These are phyloP conservation scores for Calephelis perditalis DNA, from an alignment of 2,888 invertebrate genomes.

Conservation along the genomic window DNA sequence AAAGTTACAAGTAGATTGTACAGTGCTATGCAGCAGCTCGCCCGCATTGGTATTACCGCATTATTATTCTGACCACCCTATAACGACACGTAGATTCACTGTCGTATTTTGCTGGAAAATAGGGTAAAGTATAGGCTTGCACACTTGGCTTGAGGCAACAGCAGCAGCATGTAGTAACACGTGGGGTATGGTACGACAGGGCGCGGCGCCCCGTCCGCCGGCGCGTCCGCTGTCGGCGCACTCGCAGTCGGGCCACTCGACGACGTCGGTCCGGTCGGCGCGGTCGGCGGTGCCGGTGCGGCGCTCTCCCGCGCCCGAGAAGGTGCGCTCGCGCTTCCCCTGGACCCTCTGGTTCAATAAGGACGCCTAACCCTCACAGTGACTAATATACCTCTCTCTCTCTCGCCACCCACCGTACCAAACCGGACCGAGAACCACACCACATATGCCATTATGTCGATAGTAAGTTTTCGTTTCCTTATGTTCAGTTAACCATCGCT, in stretches of 20 bases:
- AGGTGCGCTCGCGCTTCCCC: slow-evolving; percentile 86
- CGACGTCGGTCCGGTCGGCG: slow-evolving; percentile 36
- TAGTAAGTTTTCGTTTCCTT: slow-evolving; percentile 63
- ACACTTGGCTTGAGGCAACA: too few species aligned
- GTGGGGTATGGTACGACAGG: neutral
- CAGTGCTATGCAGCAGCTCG: too few species aligned
- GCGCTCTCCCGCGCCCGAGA: slow-evolving; percentile 66
- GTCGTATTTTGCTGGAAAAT: too few species aligned
- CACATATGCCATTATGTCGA: slow-evolving; percentile 72
- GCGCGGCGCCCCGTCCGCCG: slow-evolving; percentile 66
- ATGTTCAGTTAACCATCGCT: slow-evolving; percentile 29
- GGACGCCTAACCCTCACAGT: slow-evolving; percentile 49
- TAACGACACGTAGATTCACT: too few species aligned
- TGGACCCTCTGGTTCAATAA: slow-evolving; percentile 79
- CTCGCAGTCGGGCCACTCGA: slow-evolving; percentile 43
- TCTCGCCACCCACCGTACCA: slow-evolving; percentile 14
- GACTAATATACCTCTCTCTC: slow-evolving; percentile 32
- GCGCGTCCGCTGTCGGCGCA: slow-evolving; percentile 49
- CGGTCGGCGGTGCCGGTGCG: slow-evolving; percentile 49
- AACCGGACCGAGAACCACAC: slow-evolving; percentile 4
- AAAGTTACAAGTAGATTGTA: too few species aligned
- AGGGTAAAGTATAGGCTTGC: too few species aligned
- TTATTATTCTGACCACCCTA: too few species aligned
- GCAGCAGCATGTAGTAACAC: too few species aligned
- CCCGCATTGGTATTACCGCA: too few species aligned